These are phyloP conservation scores for Tiphia femorata DNA, from an alignment of 2,888 invertebrate species.

Conservation along the genomic window DNA sequence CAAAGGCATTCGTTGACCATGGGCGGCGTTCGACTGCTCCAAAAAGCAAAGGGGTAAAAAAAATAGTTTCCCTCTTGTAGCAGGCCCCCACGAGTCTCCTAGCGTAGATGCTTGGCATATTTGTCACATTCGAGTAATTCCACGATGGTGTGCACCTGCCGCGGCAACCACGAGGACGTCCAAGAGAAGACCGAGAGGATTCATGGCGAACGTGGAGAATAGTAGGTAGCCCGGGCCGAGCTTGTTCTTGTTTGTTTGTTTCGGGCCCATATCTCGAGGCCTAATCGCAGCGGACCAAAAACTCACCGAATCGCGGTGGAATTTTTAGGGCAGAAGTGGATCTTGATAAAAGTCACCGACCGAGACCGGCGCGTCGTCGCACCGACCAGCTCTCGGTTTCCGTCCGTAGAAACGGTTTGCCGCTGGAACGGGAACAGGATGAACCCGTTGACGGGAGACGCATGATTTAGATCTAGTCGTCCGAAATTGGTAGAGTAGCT, in stretches of 20 bases:
- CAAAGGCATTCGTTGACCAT: constrained; percentile 29
- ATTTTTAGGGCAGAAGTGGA: constrained; percentile 59
- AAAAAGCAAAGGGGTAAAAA: constrained; percentile 20
- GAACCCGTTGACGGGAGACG: constrained; percentile 25
- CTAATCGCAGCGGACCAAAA: constrained; percentile 59
- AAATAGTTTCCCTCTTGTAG: background rate
- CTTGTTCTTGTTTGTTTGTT: constrained; percentile 62
- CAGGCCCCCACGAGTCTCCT: constrained; percentile 15
- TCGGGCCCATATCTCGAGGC: constrained; percentile 57
- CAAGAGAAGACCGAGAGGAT: constrained; percentile 31
- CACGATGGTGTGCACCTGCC: constrained; percentile 59
- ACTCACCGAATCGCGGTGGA: constrained; percentile 57
- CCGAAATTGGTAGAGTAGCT: too few species aligned
- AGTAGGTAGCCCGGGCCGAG: constrained; percentile 41
- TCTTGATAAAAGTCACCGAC: constrained; percentile 58
- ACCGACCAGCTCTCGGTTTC: background rate
- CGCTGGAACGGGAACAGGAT: constrained; percentile 31
- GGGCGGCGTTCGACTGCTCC: constrained; percentile 16
- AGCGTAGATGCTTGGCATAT: constrained; percentile 59
- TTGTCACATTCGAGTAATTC: constrained; percentile 67
- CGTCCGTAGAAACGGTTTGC: constrained; percentile 42
- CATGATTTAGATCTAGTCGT: too few species aligned
- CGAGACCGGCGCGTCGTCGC: constrained; percentile 6
- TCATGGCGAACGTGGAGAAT: constrained; percentile 44
- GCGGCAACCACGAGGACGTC: constrained; percentile 34